Evolutionary conservation across 2,888 invertebrate genomes (phyloP), one percentile per base, ranked within the genome.

Genomic region (Ophioninae sp.): DNA sequence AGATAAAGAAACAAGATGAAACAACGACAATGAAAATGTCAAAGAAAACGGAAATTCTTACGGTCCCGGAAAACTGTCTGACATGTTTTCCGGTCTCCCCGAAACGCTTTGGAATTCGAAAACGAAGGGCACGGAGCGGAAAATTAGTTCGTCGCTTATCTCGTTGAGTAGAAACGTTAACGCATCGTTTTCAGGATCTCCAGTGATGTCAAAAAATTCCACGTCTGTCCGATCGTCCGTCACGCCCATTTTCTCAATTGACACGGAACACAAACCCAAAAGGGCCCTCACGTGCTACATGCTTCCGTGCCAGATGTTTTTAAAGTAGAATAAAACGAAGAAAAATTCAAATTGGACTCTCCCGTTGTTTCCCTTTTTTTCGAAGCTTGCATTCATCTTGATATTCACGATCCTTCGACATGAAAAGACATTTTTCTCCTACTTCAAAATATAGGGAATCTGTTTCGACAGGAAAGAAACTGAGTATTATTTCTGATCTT

Each of bases 241-340:
- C 44, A 58, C 67, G 44, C 71, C 71, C 76, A 67, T 81, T 77
- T 77, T 77, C 10, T 39, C 13, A 22, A 37, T 13, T 72, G 71
- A 71, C 78, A 76, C 44, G 41, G 51, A 10, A 61, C 67, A 30
- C 59, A 67, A 59, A 78, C 10, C 41, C 67, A 44, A 44, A 23
- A 56, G 39, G 61, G 37, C 39, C 22, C 51, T 63, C 64, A 59
- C 44, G 10, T 44, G 44, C 77, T 65, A 10, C 22, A 51, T 73
- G 61, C 65, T 58, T 20, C 30, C 41, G 44, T 10, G 67, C 77
- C 77, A 68, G 39, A 67, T 81, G 81, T 68, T 77, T 17, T 13
- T 39, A 63, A 73, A 81, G 72, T 63, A 73, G 73, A 20, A n/a
- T 22, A 23, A n/a, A 56, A 9, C 39, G 10, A 73, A 75, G 51